These are phyloP conservation scores for Pseudococcus jackbeardsleyi DNA, from an alignment of 2,888 invertebrate species.

Conservation along the genomic window DNA sequence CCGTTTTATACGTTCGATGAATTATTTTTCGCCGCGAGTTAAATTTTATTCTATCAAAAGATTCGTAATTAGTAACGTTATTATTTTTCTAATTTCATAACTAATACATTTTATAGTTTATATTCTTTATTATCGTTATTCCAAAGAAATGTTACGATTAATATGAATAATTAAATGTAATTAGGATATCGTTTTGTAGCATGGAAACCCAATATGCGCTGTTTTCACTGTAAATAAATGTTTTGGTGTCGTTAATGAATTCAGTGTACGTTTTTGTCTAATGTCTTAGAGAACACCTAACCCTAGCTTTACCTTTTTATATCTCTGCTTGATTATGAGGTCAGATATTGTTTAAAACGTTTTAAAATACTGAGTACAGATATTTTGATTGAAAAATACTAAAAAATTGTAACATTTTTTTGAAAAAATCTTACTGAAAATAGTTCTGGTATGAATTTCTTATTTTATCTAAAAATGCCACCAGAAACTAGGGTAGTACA, in stretches of 20 bases:
- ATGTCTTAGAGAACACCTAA: too few relatives aligned
- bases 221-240: conserved; percentile 55
- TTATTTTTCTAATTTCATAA: conserved; percentile 38
- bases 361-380: too few relatives aligned
- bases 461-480: too few relatives aligned
- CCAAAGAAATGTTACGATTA: conserved; percentile 52
- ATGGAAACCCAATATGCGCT: conserved; percentile 17
- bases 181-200: conserved; percentile 42
- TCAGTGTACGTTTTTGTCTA: too few relatives aligned
- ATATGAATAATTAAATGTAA: conserved; percentile 30
- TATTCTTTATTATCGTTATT: conserved; percentile 47
- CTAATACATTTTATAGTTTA: conserved; percentile 16
- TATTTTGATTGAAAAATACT: too few relatives aligned
- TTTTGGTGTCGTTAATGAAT: conserved; percentile 32
- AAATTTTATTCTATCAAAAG: background rate
- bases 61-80: conserved; percentile 17
- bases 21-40: background rate
- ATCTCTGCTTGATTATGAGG: too few relatives aligned
- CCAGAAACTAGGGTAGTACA: too few relatives aligned
- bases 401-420: too few relatives aligned
- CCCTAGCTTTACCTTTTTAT: too few relatives aligned
- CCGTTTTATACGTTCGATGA: background rate
- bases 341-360: too few relatives aligned
- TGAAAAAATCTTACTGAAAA: too few relatives aligned
- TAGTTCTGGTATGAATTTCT: too few relatives aligned